A percentile compares a stretch with the other conserved stretches of the same genome.
These are phyloP conservation scores for Pipra filicauda DNA, from an alignment of 2,113 vertebrate genomes.

Conservation along the genomic window DNA sequence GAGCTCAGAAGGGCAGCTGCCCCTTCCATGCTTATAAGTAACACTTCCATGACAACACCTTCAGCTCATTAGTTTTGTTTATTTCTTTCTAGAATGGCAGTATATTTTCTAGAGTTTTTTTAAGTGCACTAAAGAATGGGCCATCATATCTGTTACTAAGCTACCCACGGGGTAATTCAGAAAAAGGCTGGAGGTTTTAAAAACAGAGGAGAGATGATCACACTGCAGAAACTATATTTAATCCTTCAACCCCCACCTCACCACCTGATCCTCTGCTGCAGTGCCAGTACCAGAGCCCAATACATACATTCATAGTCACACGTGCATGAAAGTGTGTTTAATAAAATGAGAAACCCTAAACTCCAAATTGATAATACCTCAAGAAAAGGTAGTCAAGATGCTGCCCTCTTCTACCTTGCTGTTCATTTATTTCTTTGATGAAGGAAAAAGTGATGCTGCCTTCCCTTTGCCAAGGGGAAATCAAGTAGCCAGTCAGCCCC, in stretches of 20 bases:
- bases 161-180: background rate
- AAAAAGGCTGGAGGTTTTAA: slow-evolving; percentile 9
- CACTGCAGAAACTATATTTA: slow-evolving; percentile 21
- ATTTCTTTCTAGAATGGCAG: slow-evolving; percentile 6
- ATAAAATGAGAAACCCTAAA: background rate
- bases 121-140: background rate
- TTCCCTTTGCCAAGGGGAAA: background rate
- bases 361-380: background rate
- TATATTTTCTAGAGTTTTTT: background rate
- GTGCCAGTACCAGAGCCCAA: background rate
- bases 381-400: background rate
- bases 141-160: background rate
- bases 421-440: background rate
- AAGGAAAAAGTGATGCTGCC: background rate
- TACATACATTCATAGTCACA: background rate
- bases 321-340: background rate
- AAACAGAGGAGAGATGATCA: slow-evolving; percentile 31
- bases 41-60: slow-evolving; percentile 32
- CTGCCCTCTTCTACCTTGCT: background rate
- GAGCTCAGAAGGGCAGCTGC: background rate
- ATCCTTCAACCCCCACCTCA: background rate
- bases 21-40: background rate
- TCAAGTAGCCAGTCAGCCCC: background rate
- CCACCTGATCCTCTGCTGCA: background rate
- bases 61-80: background rate